Conservation (phyloP, 2,888 invertebrate genomes). For the Heliothis peltigera region DNA sequence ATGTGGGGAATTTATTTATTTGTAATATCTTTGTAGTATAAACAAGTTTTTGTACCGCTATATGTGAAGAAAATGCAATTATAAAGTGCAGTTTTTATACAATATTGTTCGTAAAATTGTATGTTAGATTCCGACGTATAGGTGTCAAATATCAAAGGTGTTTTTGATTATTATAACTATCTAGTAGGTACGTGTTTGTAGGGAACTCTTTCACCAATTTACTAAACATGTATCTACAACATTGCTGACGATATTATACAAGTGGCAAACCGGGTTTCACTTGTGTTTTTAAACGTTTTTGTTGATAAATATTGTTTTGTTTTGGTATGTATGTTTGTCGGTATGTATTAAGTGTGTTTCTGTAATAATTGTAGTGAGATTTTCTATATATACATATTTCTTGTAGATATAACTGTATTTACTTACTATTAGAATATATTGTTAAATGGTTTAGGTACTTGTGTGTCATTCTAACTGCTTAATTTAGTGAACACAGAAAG, state of each 20-base stretch:
- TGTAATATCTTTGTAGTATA: slow-evolving; percentile 9
- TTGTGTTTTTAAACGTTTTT: slow-evolving; percentile 6
- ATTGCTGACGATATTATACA: slow-evolving; percentile 7
- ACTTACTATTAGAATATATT: too few species aligned
- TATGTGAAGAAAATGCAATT: background rate
- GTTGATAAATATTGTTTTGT: slow-evolving; percentile 2
- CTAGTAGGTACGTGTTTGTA: background rate
- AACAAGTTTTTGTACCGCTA: slow-evolving; percentile 15
- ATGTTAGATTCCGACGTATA: background rate
- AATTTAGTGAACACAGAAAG: too few species aligned
- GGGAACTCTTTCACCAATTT: slow-evolving; percentile 15
- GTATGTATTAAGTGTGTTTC: background rate
- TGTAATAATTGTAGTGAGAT: background rate
- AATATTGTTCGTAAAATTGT: background rate
- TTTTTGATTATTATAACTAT: slow-evolving; percentile 40
- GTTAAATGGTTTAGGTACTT: too few species aligned
- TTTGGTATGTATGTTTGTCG: background rate
- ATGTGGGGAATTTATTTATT: slow-evolving; percentile 29
- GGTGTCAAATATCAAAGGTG: slow-evolving; percentile 22
- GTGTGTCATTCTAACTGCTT: too few species aligned
- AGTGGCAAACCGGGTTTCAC: background rate
- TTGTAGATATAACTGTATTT: too few species aligned
- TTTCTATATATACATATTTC: too few species aligned
- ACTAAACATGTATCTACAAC: background rate
- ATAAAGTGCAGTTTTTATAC: slow-evolving; percentile 1